A percentile compares a stretch with the other conserved stretches of the same genome.
Conservation (phyloP, 2,797 vertebrate species). For the Masticophis lateralis region DNA sequence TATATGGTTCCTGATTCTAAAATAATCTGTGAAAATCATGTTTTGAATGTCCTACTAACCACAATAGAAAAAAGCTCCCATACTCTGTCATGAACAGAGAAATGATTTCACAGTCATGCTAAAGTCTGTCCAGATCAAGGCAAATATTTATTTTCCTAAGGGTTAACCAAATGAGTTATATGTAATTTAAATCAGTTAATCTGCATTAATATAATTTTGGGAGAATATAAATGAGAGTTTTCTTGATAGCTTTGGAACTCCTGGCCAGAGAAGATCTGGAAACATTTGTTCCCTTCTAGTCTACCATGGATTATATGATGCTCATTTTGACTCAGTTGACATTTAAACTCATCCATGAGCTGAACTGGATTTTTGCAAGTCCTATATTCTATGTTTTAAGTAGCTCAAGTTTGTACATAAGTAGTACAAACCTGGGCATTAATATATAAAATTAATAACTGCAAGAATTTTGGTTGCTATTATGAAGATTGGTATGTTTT, state of each 20-base stretch:
- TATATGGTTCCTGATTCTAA: not conserved
- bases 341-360: not conserved
- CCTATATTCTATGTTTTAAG: not conserved
- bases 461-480: not conserved
- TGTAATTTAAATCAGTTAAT: not conserved
- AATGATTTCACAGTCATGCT: not conserved
- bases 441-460: not conserved
- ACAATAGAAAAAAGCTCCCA: not conserved
- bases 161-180: not conserved
- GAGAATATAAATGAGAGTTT: not conserved
- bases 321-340: not conserved
- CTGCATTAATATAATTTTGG: not conserved
- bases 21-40: not conserved
- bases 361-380: not conserved
- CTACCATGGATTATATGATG: not conserved
- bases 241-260: not conserved
- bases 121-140: not conserved
- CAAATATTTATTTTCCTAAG: not conserved
- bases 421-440: not conserved
- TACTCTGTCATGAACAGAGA: not conserved
- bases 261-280: not conserved
- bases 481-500: not conserved
- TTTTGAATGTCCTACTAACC: not conserved
- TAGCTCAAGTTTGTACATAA: not conserved
- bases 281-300: not conserved